Evolutionary conservation across 2,797 vertebrate genomes (phyloP).

Genomic region (Gadopsis bispinosus): DNA sequence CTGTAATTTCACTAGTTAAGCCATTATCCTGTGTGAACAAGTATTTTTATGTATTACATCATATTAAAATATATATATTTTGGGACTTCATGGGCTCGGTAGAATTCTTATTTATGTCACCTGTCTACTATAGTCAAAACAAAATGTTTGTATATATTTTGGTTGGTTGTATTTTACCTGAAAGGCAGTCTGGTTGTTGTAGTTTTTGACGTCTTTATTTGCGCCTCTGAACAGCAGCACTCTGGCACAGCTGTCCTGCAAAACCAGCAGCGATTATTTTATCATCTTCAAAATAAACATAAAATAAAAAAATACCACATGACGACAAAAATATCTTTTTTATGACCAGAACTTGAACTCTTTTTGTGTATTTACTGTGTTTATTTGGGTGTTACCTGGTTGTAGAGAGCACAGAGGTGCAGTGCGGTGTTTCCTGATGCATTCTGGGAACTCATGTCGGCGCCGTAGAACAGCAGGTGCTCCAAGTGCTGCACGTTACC

Average conservation of each 20-base stretch:
- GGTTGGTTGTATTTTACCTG: constrained; percentile 73
- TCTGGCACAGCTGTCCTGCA: constrained; percentile 95
- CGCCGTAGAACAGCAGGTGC: constrained; percentile 96
- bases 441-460: constrained; percentile 96
- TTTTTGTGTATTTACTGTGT: background rate
- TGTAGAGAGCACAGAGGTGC: constrained; percentile 97
- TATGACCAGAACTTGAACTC: background rate
- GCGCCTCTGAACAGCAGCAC: constrained; percentile 96
- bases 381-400: constrained; percentile 87
- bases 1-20: no score
- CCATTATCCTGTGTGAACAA: no score
- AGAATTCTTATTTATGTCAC: no score
- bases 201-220: constrained; percentile 97
- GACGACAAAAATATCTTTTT: background rate
- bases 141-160: no score
- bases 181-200: constrained; percentile 98
- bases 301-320: background rate
- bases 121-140: no score
- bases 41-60: no score
- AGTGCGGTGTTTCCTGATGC: constrained; percentile 97
- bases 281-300: background rate
- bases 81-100: no score
- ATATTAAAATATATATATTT: no score
- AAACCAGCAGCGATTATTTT: background rate
- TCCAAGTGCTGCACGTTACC: constrained; percentile 99